phyloP scores from a whole-genome alignment of 2,113 vertebrate genomes.

The Corydoras maculifer region DNA sequence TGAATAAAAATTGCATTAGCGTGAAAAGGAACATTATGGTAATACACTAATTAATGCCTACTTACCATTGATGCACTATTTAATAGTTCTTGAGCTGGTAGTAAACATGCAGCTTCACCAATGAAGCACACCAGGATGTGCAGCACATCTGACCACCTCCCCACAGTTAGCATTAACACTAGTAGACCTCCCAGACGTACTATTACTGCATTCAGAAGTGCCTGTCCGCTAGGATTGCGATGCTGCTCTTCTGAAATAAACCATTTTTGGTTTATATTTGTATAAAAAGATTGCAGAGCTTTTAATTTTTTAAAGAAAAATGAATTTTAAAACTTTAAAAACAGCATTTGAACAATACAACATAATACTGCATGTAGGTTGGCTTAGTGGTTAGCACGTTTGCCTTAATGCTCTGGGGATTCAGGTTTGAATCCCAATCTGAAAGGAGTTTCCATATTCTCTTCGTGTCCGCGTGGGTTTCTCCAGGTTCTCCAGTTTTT shows the following conservation, averaged over 20 bases:
- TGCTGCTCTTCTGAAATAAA: slow-evolving; percentile 71
- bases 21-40: not conserved
- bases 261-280: too few relatives aligned
- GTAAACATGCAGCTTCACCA: slow-evolving; percentile 80
- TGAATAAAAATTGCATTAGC: slow-evolving; percentile 27
- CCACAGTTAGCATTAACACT: slow-evolving; percentile 83
- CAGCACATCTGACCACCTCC: slow-evolving; percentile 79
- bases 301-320: not conserved
- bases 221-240: slow-evolving; percentile 48
- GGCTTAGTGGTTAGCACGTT: too few relatives aligned
- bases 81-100: slow-evolving; percentile 61
- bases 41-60: not conserved
- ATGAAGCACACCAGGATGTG: slow-evolving; percentile 75
- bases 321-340: too few relatives aligned
- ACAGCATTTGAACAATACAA: too few relatives aligned
- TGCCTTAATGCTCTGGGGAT: too few relatives aligned
- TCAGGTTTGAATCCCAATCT: too few relatives aligned
- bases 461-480: too few relatives aligned
- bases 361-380: too few relatives aligned
- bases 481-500: too few relatives aligned
- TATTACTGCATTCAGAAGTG: slow-evolving; percentile 65
- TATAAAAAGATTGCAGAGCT: not conserved
- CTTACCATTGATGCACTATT: slow-evolving; percentile 71
- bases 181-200: slow-evolving; percentile 82
- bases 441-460: too few relatives aligned